Base-by-base conservation (phyloP, 2,888 invertebrate species). In the Cephus pulcher region DNA sequence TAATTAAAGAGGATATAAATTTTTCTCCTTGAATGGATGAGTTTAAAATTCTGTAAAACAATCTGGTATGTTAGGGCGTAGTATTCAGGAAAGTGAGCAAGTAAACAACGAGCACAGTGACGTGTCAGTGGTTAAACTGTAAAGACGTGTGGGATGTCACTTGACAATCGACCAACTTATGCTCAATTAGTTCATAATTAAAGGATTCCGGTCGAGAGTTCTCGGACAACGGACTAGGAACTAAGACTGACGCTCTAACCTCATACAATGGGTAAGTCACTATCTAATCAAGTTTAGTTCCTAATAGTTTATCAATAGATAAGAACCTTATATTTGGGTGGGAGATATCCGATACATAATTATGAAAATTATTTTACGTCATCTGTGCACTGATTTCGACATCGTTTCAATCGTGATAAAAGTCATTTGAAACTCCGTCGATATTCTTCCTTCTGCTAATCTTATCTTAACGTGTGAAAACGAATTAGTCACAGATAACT, bases 241-340 rank as follows among this genome's bases (percentile, higher is more conserved):
- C 79, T 76, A 78, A 76, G 79, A 32, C 78, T 77, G 69, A n/a
- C 75, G 56, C 23, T 74, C 78, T 86, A 85, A 86, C 84, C 86
- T 82, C n/a, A 34, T 30, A 84, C 79, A 32, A 86, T 86, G 86
- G 86, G 86, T 86, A 80, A 86, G 85, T 75, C 23, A 34, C 15
- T 71, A 71, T 32, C 71, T 71, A 34, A 71, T 71, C 71, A 34
- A 33, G 12, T 71, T 71, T 23, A 32, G 32, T 71, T 71, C 9
- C 30, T 15, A 15, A 71, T 32, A 32, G 33, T 32, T 34, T 56
- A 56, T 56, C 56, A 9, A 56, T 56, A 56, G 56, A 56, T 56
- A 56, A 56, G 23, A 56, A 56, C 56, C 9, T 23, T 56, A 23
- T 23, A 9, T 23, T 2, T 56, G 23, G 23, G 56, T 56, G 56